A percentile compares a stretch with the other conserved stretches of the same genome.
Conservation (phyloP, 2,797 vertebrate species). For the Cirrhinus molitorella region DNA sequence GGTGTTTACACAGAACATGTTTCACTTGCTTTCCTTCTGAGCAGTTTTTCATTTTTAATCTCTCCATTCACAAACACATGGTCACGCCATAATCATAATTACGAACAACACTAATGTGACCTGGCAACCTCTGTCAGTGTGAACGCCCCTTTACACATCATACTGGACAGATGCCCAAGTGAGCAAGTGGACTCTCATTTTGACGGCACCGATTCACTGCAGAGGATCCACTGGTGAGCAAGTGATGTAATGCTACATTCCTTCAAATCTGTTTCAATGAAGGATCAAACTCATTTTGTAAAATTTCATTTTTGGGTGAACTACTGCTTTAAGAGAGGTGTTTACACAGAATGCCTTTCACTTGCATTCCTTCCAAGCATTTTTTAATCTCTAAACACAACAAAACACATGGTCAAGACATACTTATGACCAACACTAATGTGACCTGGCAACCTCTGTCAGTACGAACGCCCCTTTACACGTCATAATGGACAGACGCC, state of each 20-base stretch:
- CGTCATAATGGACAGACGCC: conserved; percentile 41
- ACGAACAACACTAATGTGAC: neutral
- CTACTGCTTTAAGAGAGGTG: neutral
- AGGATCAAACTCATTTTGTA: neutral
- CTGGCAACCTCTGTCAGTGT: neutral
- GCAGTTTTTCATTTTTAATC: neutral
- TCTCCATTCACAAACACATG: neutral
- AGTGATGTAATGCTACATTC: neutral
- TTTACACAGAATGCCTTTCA: neutral
- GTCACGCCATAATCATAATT: neutral
- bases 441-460: neutral
- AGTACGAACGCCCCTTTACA: neutral
- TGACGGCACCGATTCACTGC: neutral
- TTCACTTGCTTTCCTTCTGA: neutral
- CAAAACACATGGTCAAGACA: neutral
- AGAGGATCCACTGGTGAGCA: neutral
- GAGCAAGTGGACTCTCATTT: neutral
- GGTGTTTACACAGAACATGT: too few species aligned
- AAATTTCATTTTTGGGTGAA: neutral
- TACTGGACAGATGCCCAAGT: conserved; percentile 41
- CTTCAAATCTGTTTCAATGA: neutral
- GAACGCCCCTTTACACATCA: conserved; percentile 26
- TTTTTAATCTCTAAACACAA: neutral
- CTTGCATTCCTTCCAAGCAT: neutral
- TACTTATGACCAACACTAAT: neutral